phyloP scores from a whole-genome alignment of 2,113 vertebrate species.

The Euleptes europaea region DNA sequence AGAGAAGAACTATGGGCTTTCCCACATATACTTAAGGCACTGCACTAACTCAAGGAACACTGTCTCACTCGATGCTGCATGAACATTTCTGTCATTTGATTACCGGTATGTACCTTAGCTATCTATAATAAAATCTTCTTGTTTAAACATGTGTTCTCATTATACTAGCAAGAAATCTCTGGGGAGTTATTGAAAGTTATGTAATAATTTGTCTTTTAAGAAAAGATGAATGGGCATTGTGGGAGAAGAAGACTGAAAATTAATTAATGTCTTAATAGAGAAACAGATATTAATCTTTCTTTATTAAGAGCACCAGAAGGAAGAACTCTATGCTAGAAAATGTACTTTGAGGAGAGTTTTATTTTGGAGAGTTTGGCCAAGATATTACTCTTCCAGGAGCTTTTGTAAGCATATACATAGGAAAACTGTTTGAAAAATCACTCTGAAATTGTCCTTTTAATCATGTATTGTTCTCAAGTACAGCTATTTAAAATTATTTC shows the following conservation, averaged over 20 bases:
- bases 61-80: not conserved
- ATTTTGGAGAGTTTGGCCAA: conserved; percentile 55
- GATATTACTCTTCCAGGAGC: conserved; percentile 46
- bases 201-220: conserved; percentile 88
- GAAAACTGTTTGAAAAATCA: conserved; percentile 55
- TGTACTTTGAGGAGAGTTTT: conserved; percentile 57
- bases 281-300: conserved; percentile 72
- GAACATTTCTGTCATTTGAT: conserved; percentile 45
- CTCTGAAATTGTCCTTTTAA: conserved; percentile 58
- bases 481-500: conserved; percentile 48
- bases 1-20: not conserved
- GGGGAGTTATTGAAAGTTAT: conserved; percentile 84
- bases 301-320: conserved; percentile 68
- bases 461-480: conserved; percentile 45
- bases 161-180: conserved; percentile 77
- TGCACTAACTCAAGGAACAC: not conserved
- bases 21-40: not conserved
- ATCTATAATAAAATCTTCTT: conserved; percentile 57
- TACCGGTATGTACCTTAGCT: conserved; percentile 41
- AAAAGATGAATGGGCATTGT: conserved; percentile 83
- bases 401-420: conserved; percentile 47
- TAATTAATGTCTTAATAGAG: conserved; percentile 90
- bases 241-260: conserved; percentile 76
- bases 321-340: conserved; percentile 60
- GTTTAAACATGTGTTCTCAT: conserved; percentile 71